Evolutionary conservation across 2,888 invertebrate genomes (phyloP), one percentile per base, ranked within the genome.

Genomic region (Salticus scenicus): DNA sequence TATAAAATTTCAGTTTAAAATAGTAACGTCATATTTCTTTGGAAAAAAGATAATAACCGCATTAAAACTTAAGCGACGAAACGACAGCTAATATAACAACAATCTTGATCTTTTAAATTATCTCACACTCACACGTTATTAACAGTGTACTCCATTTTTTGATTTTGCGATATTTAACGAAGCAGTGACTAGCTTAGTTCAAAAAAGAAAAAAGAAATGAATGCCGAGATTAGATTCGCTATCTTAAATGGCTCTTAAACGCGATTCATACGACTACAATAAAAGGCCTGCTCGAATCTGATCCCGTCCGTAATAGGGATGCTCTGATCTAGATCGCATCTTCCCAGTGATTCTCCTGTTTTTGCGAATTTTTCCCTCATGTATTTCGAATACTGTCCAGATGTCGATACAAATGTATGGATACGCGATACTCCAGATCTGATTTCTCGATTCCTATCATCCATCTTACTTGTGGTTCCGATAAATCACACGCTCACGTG

Each of bases 401-500:
- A 76, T 83, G 82, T 71, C 76, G 82, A 83, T 83, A 66, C 42
- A 70, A n/a, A 30, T 31, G 71, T 41, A 41, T 41, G 30, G 81
- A 75, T 75, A 82, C 70, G 70, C 41, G 82, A 84, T 84, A 76
- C 76, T 76, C 64, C 47, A 77, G 77, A 84, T 84, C 83, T 84
- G 83, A 84, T 84, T 84, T 84, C 83, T 67, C 27, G 71, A 72
- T 66, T 75, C 63, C 70, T 64, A 76, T 41, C 77, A 77, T 84
- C 77, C 77, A 84, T 84, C 83, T 84, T 76, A 24, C 17, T 24
- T 76, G 76, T 20, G 79, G 80, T 74, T 72, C 57, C 47, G 82
- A 83, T 83, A 83, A 83, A 83, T 83, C 82, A 83, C 64, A 28
- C 63, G 64, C 47, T 76, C 82, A 82, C 75, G 82, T 82, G 82